Base-by-base conservation (phyloP, 1,140 invertebrate species). In the Eriocheir sinensis region DNA sequence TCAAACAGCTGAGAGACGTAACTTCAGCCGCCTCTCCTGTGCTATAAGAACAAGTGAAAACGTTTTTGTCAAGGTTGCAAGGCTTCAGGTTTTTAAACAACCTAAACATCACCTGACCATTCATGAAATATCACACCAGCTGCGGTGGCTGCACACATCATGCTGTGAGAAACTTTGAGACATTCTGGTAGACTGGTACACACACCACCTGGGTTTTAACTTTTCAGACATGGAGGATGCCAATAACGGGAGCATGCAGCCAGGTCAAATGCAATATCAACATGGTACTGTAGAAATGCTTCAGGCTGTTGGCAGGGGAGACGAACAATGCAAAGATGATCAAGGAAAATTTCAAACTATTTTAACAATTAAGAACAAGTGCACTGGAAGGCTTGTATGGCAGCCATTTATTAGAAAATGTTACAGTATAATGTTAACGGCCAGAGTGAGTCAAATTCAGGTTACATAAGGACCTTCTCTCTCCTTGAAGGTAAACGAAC, bases 221-320 rank as follows among this genome's bases (percentile, higher is more conserved):
- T n/a, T n/a, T n/a, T n/a, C n/a, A 72, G 60, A 72, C 60, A 72
- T 15, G n/a, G 60, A 72, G n/a, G 60, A 72, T n/a, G n/a, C n/a
- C 12, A 72, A 72, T 72, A 72, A 72, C n/a, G 60, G 60, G 12
- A 72, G 60, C 12, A 15, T 72, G 12, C 60, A 72, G 60, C 60
- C n/a, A 72, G 60, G 60, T 72, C 60, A 72, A 15, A 72, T 72
- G 60, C 60, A 72, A n/a, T n/a, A 15, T 72, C 12, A 15, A 72
- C 60, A 72, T 72, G 60, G 60, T 72, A n/a, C 60, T 72, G 60
- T 72, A 15, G 60, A 72, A 72, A n/a, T 15, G 12, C n/a, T 72
- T 15, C 60, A 72, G 60, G 12, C 60, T 15, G 60, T 72, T 72
- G 60, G 60, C n/a, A 72, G 60, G n/a, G 60, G 12, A 72, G 12